Percentiles rank a stretch among this genome's conserved stretches.
Conservation (phyloP, 2,113 vertebrate species). For the Ictalurus furcatus region DNA sequence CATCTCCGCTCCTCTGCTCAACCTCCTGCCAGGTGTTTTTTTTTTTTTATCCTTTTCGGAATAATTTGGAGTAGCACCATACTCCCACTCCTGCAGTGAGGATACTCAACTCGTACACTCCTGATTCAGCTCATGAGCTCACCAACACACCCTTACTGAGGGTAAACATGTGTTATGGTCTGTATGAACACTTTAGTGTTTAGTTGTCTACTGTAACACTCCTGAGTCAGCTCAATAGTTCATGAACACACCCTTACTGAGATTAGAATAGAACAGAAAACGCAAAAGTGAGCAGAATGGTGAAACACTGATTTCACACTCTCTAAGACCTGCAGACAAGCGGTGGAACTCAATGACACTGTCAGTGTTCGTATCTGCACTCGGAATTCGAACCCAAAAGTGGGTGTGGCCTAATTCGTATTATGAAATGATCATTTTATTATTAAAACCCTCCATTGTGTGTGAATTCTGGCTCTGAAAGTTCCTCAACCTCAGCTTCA, state of each 20-base stretch:
- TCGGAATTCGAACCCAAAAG: not conserved
- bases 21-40: not conserved
- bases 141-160: not conserved
- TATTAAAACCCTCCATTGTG: not conserved
- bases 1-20: not conserved
- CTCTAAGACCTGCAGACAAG: not conserved
- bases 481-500: not conserved
- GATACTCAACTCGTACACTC: not conserved
- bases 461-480: not conserved
- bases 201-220: not conserved
- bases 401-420: not conserved
- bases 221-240: not conserved
- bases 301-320: not conserved
- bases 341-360: not conserved
- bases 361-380: not conserved
- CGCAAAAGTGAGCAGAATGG: not conserved
- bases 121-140: conserved; percentile 4
- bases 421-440: not conserved
- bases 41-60: not conserved
- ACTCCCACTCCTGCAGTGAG: not conserved
- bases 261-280: not conserved
- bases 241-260: not conserved
- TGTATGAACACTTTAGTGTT: not conserved
- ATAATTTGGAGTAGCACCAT: not conserved
- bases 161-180: not conserved